phyloP scores from a whole-genome alignment of 2,797 vertebrate genomes.

The Pangasius macronema region DNA sequence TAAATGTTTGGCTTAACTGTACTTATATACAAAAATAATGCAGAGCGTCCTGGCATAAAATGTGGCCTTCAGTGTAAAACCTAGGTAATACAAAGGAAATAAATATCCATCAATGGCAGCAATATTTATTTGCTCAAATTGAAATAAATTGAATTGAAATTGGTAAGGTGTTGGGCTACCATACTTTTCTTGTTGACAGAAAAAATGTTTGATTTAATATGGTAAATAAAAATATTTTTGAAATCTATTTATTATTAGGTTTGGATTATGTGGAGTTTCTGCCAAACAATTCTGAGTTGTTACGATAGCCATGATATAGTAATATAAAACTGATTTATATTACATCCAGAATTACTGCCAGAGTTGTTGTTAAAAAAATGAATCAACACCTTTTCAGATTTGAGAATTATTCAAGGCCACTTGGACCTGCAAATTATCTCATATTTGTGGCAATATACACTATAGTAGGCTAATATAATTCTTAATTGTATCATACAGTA shows the following conservation, averaged over 20 bases:
- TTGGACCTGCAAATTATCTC: neutral
- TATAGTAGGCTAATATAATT: neutral
- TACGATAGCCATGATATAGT: neutral
- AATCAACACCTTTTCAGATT: neutral
- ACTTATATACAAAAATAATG: neutral
- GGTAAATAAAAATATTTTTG: too few species aligned
- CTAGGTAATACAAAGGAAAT: neutral
- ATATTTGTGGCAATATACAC: neutral
- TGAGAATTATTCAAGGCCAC: neutral
- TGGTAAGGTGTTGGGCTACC: too few species aligned
- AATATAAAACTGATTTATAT: neutral
- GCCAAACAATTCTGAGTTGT: neutral
- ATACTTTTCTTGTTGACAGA: too few species aligned
- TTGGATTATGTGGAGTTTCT: neutral
- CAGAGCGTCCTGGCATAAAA: neutral
- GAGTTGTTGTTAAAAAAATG: neutral
- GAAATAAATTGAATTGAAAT: too few species aligned
- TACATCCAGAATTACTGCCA: neutral
- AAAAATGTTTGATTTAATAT: too few species aligned
- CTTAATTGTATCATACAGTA: neutral
- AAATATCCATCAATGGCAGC: neutral
- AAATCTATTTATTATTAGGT: neutral
- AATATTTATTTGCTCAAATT: neutral
- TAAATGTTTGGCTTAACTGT: neutral
- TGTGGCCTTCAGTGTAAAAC: constrained; percentile 2